These are phyloP conservation scores for Oryzias sinensis DNA, from an alignment of 2,797 vertebrate genomes.

Conservation along the genomic window DNA sequence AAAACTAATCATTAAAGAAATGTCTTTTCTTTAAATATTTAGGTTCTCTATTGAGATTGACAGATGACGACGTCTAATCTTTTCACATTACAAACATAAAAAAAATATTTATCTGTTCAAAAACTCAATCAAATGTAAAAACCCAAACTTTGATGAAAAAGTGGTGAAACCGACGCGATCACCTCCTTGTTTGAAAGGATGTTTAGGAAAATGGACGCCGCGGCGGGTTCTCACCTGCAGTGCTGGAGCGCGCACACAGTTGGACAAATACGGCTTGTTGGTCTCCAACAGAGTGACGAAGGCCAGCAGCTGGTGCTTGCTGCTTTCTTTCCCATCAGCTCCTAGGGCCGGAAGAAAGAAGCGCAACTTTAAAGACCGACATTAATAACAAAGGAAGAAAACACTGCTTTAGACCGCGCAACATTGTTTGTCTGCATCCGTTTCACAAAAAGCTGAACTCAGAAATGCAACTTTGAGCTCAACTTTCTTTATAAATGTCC, in stretches of 20 bases:
- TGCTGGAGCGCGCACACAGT: slow-evolving; percentile 84
- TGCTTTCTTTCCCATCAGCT: slow-evolving; percentile 69
- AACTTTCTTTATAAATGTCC: too few relatives aligned
- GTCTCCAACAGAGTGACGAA: slow-evolving; percentile 93
- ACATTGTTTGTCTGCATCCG: too few relatives aligned
- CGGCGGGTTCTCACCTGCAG: slow-evolving; percentile 79
- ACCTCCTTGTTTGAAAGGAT: neutral
- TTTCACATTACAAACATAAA: too few relatives aligned
- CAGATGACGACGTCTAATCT: too few relatives aligned
- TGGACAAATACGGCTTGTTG: slow-evolving; percentile 89
- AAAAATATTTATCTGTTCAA: too few relatives aligned
- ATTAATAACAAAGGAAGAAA: neutral
- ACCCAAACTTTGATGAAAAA: too few relatives aligned
- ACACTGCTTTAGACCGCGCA: neutral
- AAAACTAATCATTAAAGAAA: neutral
- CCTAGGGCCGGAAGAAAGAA: slow-evolving; percentile 60
- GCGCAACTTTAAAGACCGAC: neutral
- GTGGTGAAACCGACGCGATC: too few relatives aligned
- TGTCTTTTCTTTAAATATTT: too few relatives aligned
- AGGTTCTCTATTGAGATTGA: too few relatives aligned
- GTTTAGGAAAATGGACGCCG: neutral
- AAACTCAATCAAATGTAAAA: too few relatives aligned
- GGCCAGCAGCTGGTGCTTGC: slow-evolving; percentile 85
- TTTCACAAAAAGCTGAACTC: too few relatives aligned
- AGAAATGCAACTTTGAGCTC: too few relatives aligned